Evolutionary conservation across 2,797 vertebrate genomes (phyloP), one percentile per base, ranked within the genome.

Genomic region (Helicolenus hilgendorfi): DNA sequence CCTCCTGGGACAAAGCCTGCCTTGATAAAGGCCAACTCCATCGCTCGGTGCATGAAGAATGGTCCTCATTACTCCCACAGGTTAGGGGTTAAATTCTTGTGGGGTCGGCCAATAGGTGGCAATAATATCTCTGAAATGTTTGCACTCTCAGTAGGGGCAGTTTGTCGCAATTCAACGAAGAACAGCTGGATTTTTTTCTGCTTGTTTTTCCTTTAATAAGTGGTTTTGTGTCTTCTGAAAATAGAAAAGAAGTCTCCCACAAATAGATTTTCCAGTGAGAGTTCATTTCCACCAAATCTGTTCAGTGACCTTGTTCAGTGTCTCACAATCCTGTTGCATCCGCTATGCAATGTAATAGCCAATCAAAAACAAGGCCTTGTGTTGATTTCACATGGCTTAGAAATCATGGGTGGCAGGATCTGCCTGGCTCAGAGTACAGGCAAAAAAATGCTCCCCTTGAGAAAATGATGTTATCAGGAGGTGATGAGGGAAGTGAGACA

Each of bases 1-100:
- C 86, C 92, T 88, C 87, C 24, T 36, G 88, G 87, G 93, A 95
- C 92, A 95, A 95, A 92, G 92, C 71, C 73, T 31, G 72, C 91
- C 86, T 95, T 96, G 91, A 95, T 92, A 81, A 93, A 88, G 83
- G 18, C 72, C 82, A 65, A 75, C 65, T 31, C 72, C 62, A 63
- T 15, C 36, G 77, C 74, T 75, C 82, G 6, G 78, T 62, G 49
- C 83, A 69, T 81, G 31, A 55, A 89, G 85, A 92, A 79, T 56
- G 81, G 38, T 53, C 71, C 84, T 90, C 90, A 81, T 93, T 92
- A 86, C 87, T 63, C 69, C 49, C 10, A 7, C 79, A 76, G 86
- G 83, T 84, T 79, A 81, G 70, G 70, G 81, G 88, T 90, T 89
- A 86, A 77, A 89, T 90, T 92, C 79, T 65, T 79, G 53, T 33